phyloP scores from a whole-genome alignment of 2,113 vertebrate species.

The Corvus hawaiiensis region DNA sequence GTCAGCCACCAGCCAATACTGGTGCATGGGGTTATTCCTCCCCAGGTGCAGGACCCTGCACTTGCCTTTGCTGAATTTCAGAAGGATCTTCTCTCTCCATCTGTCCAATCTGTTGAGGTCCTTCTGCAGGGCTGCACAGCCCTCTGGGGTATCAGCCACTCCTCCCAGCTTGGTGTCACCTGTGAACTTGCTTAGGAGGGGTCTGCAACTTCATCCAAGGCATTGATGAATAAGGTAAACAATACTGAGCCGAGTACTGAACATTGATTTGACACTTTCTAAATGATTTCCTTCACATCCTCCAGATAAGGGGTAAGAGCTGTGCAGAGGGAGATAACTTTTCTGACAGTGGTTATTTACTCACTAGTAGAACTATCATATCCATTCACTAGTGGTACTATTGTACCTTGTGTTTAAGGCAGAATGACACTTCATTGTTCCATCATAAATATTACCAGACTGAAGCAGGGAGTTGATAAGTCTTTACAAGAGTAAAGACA shows the following conservation, averaged over 20 bases:
- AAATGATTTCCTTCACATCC: neutral
- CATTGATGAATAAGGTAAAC: neutral
- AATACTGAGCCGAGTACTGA: rapidly evolving
- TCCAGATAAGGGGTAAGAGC: neutral
- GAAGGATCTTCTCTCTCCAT: neutral
- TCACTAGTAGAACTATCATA: neutral
- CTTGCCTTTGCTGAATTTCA: neutral
- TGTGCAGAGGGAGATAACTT: neutral
- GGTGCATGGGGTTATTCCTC: neutral
- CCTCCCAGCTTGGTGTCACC: no score
- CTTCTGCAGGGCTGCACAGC: neutral
- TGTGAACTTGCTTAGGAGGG: neutral
- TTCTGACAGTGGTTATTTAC: neutral
- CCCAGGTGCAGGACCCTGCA: neutral
- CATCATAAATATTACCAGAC: neutral
- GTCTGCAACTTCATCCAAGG: neutral
- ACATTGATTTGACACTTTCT: neutral
- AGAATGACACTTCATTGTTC: neutral
- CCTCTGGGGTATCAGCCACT: rapidly evolving
- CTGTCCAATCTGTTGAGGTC: rapidly evolving
- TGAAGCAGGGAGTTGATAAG: neutral
- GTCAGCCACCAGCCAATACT: rapidly evolving
- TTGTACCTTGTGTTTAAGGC: neutral
- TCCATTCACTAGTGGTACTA: neutral
- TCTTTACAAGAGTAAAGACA: neutral